Evolutionary conservation across 2,888 invertebrate species (phyloP).

Genomic region (Sclerodermus sp.): DNA sequence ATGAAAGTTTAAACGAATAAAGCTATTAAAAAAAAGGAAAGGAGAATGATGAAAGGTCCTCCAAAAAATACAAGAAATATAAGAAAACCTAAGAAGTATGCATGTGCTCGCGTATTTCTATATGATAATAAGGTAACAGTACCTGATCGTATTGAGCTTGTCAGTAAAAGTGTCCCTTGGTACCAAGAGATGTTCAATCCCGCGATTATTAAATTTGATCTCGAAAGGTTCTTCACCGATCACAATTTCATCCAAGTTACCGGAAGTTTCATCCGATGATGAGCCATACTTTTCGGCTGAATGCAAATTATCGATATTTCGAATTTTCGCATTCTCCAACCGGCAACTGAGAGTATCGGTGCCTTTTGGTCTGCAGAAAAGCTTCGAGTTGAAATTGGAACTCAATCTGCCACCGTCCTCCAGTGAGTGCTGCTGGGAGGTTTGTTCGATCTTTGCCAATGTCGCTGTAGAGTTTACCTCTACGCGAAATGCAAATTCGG

Average conservation of each 20-base stretch:
- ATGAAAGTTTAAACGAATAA: too few relatives aligned
- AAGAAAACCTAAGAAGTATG: too few relatives aligned
- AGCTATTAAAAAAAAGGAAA: too few relatives aligned
- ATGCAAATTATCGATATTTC: constrained; percentile 21
- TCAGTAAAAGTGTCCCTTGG: constrained; percentile 14
- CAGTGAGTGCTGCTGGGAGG: constrained; percentile 3
- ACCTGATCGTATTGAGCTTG: constrained; percentile 2
- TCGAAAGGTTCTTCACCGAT: constrained; percentile 17
- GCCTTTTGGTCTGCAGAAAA: constrained; percentile 22
- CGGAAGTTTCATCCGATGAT: background rate
- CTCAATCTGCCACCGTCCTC: constrained; percentile 12
- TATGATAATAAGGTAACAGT: too few relatives aligned
- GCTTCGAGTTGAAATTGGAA: constrained; percentile 2
- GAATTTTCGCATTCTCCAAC: constrained; percentile 19
- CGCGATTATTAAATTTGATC: constrained; percentile 22
- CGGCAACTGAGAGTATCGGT: constrained; percentile 18
- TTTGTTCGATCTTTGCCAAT: constrained; percentile 20
- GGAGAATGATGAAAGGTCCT: too few relatives aligned
- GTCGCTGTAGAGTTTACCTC: constrained; percentile 33
- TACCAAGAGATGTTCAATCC: constrained; percentile 14
- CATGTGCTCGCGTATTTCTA: too few relatives aligned
- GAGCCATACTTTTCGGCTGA: constrained; percentile 10
- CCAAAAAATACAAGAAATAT: too few relatives aligned
- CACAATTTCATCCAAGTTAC: background rate
- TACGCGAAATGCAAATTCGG: constrained; percentile 38